Conservation (phyloP, 2,797 vertebrate species). For the Okamejei kenojei region DNA sequence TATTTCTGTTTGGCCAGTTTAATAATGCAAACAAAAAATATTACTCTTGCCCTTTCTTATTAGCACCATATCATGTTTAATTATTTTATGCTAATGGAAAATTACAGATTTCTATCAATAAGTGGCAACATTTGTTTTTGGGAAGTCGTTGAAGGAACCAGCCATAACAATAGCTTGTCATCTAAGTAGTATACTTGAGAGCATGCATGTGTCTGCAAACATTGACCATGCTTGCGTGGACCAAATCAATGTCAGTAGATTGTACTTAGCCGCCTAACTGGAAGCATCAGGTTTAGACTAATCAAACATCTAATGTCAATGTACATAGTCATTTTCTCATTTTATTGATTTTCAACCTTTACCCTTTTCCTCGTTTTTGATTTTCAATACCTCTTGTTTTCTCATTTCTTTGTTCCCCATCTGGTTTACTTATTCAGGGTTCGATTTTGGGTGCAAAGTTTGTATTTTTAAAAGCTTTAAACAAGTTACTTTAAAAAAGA, state of each 20-base stretch:
- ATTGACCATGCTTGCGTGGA: not conserved
- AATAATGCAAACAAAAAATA: not conserved
- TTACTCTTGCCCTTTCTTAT: not conserved
- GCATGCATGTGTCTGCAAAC: not conserved
- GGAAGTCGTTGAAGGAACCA: not conserved
- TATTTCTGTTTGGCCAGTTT: not conserved
- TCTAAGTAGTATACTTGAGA: not conserved
- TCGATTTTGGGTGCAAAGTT: not conserved
- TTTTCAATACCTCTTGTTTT: too few species aligned
- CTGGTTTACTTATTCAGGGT: not conserved
- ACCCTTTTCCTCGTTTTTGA: too few species aligned
- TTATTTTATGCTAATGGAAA: not conserved
- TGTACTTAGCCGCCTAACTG: not conserved
- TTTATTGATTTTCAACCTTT: too few species aligned
- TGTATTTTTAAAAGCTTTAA: not conserved
- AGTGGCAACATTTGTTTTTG: not conserved
- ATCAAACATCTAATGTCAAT: not conserved
- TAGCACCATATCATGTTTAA: too few species aligned
- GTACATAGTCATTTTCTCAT: too few species aligned
- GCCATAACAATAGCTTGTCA: not conserved
- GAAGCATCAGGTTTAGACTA: not conserved
- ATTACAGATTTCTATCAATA: not conserved
- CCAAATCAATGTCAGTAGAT: conserved; percentile 4
- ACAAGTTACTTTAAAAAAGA: too few species aligned
- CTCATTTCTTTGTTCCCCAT: too few species aligned